Percentiles rank a stretch among this genome's conserved stretches.
These are phyloP conservation scores for Pantala flavescens DNA, from an alignment of 1,140 invertebrate genomes.

Conservation along the genomic window DNA sequence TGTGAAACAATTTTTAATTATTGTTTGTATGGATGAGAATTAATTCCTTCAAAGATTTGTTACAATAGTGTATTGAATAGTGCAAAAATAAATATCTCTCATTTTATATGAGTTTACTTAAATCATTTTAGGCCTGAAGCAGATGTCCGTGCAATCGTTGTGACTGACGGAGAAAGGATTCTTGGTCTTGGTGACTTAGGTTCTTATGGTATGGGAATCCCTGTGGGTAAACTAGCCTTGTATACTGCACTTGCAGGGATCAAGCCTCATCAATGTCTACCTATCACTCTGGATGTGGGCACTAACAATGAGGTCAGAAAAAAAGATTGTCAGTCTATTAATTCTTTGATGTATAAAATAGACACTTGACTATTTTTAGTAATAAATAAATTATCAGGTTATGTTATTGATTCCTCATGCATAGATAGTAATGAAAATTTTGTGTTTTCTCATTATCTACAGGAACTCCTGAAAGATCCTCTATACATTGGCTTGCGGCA, in stretches of 20 bases:
- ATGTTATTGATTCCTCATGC: no score
- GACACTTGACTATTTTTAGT: no score
- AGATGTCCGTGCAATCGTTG: constrained; percentile 80
- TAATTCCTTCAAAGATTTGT: no score
- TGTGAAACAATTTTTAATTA: no score
- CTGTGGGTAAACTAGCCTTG: constrained; percentile 79
- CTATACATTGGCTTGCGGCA: constrained; percentile 87
- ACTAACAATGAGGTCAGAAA: constrained; percentile 66
- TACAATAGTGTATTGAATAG: no score
- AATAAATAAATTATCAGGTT: no score
- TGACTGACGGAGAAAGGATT: constrained; percentile 90
- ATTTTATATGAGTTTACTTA: no score
- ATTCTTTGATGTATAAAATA: no score
- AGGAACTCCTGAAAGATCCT: constrained; percentile 72
- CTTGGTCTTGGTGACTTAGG: constrained; percentile 89
- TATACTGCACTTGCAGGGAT: constrained; percentile 89
- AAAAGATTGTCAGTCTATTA: no score
- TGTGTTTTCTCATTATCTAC: constrained; percentile 22
- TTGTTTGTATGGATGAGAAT: no score
- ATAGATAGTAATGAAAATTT: no score
- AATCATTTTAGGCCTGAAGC: constrained; percentile 61
- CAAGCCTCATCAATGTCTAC: constrained; percentile 77
- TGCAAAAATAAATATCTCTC: no score
- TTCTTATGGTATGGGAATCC: constrained; percentile 88
- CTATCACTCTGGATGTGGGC: constrained; percentile 84